Percentiles rank a stretch among this genome's conserved stretches.
phyloP scores from a whole-genome alignment of 2,113 vertebrate species.

The Forbesichthys papilliferus region DNA sequence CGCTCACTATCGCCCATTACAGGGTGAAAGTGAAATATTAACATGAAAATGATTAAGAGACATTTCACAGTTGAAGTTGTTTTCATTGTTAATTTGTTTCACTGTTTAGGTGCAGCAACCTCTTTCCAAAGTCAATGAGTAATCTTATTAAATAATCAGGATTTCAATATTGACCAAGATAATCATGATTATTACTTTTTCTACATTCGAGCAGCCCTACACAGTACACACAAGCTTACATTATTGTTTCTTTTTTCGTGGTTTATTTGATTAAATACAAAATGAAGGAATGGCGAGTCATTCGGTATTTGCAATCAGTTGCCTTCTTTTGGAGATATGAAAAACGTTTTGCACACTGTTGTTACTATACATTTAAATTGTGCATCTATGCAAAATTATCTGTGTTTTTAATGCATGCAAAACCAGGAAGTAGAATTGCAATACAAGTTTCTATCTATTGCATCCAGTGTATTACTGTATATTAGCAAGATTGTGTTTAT shows the following conservation, averaged over 20 bases:
- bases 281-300: slow-evolving; percentile 75
- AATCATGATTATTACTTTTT: too few species aligned
- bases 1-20: too few species aligned
- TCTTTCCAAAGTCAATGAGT: too few species aligned
- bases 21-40: too few species aligned
- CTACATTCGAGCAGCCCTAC: too few species aligned
- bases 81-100: too few species aligned
- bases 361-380: slow-evolving; percentile 23
- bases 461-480: slow-evolving; percentile 10
- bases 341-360: slow-evolving; percentile 63
- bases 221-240: slow-evolving; percentile 59
- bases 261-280: slow-evolving; percentile 79
- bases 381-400: slow-evolving; percentile 16
- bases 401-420: slow-evolving; percentile 3
- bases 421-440: neutral
- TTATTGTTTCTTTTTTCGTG: slow-evolving; percentile 53
- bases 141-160: too few species aligned
- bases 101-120: too few species aligned
- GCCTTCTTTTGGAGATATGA: slow-evolving; percentile 58
- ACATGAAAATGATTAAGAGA: too few species aligned
- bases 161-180: too few species aligned
- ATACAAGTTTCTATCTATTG: slow-evolving; percentile 1
- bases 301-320: slow-evolving; percentile 70
- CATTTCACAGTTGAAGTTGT: too few species aligned
- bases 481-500: slow-evolving; percentile 25